phyloP scores from a whole-genome alignment of 2,113 vertebrate genomes.

The Barnardius zonarius region DNA sequence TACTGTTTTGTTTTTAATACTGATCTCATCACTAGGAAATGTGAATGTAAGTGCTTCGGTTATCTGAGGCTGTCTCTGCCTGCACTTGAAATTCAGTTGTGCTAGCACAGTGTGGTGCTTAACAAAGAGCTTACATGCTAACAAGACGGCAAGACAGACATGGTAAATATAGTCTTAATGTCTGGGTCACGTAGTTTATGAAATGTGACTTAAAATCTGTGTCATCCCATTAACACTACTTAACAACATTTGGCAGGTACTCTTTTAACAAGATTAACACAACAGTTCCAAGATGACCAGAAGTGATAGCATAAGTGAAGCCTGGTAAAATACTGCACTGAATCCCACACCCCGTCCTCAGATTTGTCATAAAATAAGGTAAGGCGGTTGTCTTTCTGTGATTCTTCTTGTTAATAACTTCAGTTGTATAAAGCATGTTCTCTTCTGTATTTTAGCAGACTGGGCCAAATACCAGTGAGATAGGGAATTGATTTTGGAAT shows the following conservation, averaged over 20 bases:
- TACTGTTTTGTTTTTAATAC: neutral
- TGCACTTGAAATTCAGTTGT: neutral
- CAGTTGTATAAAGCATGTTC: neutral
- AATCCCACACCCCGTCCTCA: neutral
- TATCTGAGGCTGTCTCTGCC: neutral
- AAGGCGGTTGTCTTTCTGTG: neutral
- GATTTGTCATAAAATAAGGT: neutral
- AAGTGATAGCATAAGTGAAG: neutral
- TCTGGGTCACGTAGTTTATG: neutral
- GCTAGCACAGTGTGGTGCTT: neutral
- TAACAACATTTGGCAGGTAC: neutral
- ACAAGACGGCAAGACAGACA: neutral
- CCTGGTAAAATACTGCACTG: neutral
- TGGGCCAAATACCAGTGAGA: neutral
- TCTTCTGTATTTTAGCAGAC: neutral
- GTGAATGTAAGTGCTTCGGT: neutral
- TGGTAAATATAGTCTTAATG: neutral
- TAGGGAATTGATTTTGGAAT: neutral
- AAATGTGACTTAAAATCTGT: neutral
- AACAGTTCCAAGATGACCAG: neutral
- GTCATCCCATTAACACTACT: neutral
- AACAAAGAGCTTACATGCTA: neutral
- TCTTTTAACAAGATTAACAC: neutral
- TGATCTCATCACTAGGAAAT: neutral
- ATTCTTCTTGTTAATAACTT: neutral